A percentile compares a stretch with the other conserved stretches of the same genome.
Evolutionary conservation across 1,140 invertebrate species (phyloP).

Genomic region (Drosophila bocqueti): DNA sequence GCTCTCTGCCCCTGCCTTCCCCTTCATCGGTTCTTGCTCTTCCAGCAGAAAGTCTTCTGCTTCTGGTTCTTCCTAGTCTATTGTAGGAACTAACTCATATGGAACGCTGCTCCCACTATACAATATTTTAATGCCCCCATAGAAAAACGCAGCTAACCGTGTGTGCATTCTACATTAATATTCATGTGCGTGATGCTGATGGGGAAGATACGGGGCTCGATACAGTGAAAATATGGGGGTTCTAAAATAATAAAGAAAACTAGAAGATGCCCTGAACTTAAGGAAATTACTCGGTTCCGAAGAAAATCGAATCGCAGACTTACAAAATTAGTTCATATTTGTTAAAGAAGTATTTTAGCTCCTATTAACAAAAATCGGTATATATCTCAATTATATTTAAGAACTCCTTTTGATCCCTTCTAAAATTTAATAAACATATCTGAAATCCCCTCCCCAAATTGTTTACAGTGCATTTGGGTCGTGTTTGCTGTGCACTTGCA

Average conservation of each 20-base stretch:
- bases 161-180: constrained; percentile 82
- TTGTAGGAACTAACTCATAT: constrained; percentile 79
- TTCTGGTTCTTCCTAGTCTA: constrained; percentile 36
- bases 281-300: background rate
- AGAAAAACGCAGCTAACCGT: constrained; percentile 80
- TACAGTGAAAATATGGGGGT: background rate
- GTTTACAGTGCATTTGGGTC: constrained; percentile 5
- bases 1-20: background rate
- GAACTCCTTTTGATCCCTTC: background rate
- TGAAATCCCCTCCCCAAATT: background rate
- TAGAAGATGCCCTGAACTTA: background rate
- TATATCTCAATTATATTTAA: no score
- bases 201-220: constrained; percentile 26
- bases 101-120: constrained; percentile 78
- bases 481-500: constrained; percentile 78
- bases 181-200: constrained; percentile 70
- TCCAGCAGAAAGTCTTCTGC: background rate
- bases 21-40: constrained; percentile 6
- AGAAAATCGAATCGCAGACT: no score
- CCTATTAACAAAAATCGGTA: background rate
- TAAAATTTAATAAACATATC: no score
- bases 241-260: background rate
- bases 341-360: accelerated
- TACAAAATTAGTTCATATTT: background rate
- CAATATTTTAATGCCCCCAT: constrained; percentile 74